Base-by-base conservation (phyloP, 2,888 invertebrate species). In the Tetrapedia diversipes region DNA sequence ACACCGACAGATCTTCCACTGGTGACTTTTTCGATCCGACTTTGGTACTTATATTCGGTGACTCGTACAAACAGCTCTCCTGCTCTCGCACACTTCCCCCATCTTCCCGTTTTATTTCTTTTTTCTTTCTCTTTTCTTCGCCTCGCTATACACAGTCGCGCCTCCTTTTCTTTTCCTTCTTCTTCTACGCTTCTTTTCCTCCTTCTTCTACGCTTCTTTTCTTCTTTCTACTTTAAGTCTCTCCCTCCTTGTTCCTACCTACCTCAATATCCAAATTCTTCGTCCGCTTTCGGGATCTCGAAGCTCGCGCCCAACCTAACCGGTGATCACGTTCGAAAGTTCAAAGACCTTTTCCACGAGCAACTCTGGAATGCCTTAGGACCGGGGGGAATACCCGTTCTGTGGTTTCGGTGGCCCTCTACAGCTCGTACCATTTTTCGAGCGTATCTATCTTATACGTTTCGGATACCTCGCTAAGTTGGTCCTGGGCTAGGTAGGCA, bases 1-100 rank as follows among this genome's bases (percentile, higher is more conserved):
- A 10, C 80, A 69, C 65, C 66, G 77, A 39, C 81, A 73, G 72
- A 80, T 84, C 72, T 81, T 81, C 79, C 47, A 89, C 89, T 89
- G 86, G 76, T 79, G 79, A 78, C 76, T 83, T 84, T n/a, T 78
- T 81, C 74, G 65, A 78, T 65, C 68, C 39, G 75, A 57, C 75
- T 81, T 86, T 78, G 74, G 82, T 86, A 82, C 82, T 86, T 86
- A 85, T 86, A 83, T 86, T 80, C 81, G 74, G 77, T 74, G 83
- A 81, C 75, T 79, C 63, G 61, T 76, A 74, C 70, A 57, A 71
- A 64, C 71, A 60, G 72, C 77, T 63, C 75, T 75, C 70, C 49
- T 66, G 64, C 47, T 70, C 77, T 74, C 68, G 2, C 57, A 27
- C 34, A 16, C 14, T 49, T 66, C 70, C 70, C 57, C 68, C 61